Evolutionary conservation across 2,888 invertebrate species (phyloP), one percentile per base, ranked within the genome.

Genomic region (Calameuta idolon): DNA sequence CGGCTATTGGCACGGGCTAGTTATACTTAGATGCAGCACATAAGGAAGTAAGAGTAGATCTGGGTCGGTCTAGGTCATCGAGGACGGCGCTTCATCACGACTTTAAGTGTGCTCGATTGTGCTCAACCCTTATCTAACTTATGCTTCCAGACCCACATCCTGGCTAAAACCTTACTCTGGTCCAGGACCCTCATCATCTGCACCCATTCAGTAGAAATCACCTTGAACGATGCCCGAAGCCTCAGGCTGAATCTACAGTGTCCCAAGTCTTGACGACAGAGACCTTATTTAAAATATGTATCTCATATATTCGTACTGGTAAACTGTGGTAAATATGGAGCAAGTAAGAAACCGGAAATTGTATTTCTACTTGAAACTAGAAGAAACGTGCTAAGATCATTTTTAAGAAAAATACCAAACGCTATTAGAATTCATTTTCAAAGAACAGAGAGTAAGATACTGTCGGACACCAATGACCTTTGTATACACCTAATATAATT

Each of bases 31-130:
- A 75, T 35, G 37, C 31, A 75, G 40, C 34, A 84, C 77, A 76
- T 77, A 23, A 2, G 23, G 55, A 55, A 55, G 9, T 23, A 55
- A 55, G 55, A 9, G 55, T 69, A 75, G 80, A 85, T 84, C 80
- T 83, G 75, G 85, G 85, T 85, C 83, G 78, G 69, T 73, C 77
- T 80, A 81, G 83, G 79, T 83, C 81, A 79, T 77, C 71, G 30
- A 76, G 75, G 75, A 73, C 68, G 73, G 74, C 77, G 77, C n/a
- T 40, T 55, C 23, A 35, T 37, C 73, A 74, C 73, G 73, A 75
- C 76, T 37, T 40, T 34, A 31, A 75, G 77, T 75, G 34, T 77
- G 74, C 80, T 81, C 79, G 74, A 84, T 77, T 79, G 35, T 73
- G 76, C 79, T 77, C 30, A 76, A 78, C 73, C 73, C 76, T 76